A percentile compares a stretch with the other conserved stretches of the same genome.
Conservation (phyloP, 2,888 invertebrate genomes). For the Phlogophora meticulosa region DNA sequence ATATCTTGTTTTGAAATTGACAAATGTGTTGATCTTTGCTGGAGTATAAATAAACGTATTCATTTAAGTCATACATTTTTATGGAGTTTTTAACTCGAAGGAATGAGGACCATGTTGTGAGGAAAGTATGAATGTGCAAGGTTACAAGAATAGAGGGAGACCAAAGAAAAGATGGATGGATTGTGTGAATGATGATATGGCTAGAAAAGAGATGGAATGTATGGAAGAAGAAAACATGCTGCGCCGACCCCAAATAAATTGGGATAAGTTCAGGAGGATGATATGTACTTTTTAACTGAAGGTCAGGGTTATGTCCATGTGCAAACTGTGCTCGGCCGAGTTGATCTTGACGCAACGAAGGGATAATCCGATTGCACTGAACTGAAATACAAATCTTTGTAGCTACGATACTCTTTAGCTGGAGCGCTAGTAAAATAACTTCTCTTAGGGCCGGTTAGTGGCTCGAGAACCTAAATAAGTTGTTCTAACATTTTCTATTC, state of each 20-base stretch:
- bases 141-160: no score
- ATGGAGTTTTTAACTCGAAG: no score
- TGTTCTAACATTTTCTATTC: constrained; percentile 41
- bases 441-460: background rate
- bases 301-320: background rate
- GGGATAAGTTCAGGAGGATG: no score
- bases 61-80: background rate
- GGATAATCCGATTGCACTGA: background rate
- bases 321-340: background rate
- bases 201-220: no score
- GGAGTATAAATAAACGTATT: background rate
- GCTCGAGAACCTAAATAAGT: constrained; percentile 13
- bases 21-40: constrained; percentile 21
- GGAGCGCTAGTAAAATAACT: constrained; percentile 15
- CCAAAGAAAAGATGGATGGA: no score
- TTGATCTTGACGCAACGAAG: background rate
- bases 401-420: constrained; percentile 1
- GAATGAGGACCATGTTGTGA: no score
- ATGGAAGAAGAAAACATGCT: no score
- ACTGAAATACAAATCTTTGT: background rate
- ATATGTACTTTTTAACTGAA: background rate
- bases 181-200: no score
- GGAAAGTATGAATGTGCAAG: no score
- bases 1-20: constrained; percentile 36
- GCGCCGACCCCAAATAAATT: no score